Conservation (phyloP, 2,797 vertebrate genomes). For the Choloepus didactylus region DNA sequence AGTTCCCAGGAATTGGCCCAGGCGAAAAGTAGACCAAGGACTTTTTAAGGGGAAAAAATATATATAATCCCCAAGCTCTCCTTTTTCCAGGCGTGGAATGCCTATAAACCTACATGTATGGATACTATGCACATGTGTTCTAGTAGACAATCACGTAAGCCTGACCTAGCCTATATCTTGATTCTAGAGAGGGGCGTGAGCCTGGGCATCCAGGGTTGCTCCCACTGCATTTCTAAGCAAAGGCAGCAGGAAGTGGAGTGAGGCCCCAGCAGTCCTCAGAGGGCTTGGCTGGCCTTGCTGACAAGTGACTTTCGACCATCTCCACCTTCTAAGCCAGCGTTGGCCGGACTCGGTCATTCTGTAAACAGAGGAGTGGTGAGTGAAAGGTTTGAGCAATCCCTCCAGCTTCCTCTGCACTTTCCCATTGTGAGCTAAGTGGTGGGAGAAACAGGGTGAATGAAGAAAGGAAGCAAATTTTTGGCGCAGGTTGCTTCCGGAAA, state of each 20-base stretch:
- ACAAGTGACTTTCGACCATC: not conserved
- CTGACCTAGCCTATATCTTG: fast-evolving
- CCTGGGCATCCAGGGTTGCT: fast-evolving
- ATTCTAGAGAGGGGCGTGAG: not conserved
- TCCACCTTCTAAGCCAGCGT: not conserved
- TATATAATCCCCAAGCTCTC: not conserved
- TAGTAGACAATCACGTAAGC: not conserved
- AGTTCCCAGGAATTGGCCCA: not conserved
- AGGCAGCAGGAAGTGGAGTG: not conserved
- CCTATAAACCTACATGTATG: not conserved
- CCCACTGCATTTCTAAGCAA: not conserved
- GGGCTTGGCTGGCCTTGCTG: not conserved
- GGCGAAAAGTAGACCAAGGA: not conserved
- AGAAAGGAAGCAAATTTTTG: not conserved
- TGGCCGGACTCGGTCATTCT: not conserved
- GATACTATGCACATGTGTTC: not conserved
- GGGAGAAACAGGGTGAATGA: not conserved
- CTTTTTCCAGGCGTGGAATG: not conserved
- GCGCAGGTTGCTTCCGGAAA: not conserved
- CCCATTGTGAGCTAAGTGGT: not conserved
- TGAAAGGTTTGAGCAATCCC: not conserved
- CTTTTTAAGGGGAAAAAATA: not conserved
- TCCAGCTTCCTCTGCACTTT: not conserved
- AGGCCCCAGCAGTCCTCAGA: fast-evolving
- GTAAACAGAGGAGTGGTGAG: conserved; percentile 68